A percentile compares a stretch with the other conserved stretches of the same genome.
These are phyloP conservation scores for Cyphomyrus plagiostoma DNA, from an alignment of 2,113 vertebrate genomes.

Conservation along the genomic window DNA sequence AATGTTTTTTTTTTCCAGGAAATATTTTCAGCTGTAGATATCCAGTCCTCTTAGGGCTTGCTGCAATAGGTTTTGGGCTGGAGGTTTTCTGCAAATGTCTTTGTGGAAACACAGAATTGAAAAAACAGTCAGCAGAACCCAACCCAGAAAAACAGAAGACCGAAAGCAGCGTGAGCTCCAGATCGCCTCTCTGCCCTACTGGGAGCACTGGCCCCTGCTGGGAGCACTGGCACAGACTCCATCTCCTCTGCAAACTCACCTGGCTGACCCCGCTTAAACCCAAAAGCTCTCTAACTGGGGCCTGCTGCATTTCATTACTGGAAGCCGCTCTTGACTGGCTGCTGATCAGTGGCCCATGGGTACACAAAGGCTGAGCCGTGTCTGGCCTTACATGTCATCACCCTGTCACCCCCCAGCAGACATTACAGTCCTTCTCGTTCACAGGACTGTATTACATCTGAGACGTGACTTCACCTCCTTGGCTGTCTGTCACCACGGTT, in stretches of 20 bases:
- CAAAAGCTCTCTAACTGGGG: not conserved
- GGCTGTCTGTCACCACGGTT: not conserved
- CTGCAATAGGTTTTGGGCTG: not conserved
- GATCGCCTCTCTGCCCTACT: not conserved
- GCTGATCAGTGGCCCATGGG: not conserved
- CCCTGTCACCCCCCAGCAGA: not conserved
- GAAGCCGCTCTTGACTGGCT: not conserved
- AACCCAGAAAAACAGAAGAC: not conserved
- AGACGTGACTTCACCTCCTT: not conserved
- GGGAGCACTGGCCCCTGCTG: not conserved
- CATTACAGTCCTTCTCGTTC: not conserved
- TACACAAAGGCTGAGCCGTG: not conserved
- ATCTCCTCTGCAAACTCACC: not conserved
- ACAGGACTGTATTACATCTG: not conserved
- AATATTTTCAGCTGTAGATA: not conserved
- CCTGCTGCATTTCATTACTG: not conserved
- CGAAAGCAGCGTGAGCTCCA: not conserved
- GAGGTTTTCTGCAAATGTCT: not conserved
- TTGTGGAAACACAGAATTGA: not conserved
- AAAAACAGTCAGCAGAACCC: not conserved
- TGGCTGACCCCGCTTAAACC: not conserved
- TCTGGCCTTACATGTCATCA: not conserved
- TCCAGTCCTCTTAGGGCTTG: not conserved
- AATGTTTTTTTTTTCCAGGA: not conserved
- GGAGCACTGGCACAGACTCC: not conserved